Evolutionary conservation across 2,113 vertebrate species (phyloP).

Genomic region (Crotalus viridis): DNA sequence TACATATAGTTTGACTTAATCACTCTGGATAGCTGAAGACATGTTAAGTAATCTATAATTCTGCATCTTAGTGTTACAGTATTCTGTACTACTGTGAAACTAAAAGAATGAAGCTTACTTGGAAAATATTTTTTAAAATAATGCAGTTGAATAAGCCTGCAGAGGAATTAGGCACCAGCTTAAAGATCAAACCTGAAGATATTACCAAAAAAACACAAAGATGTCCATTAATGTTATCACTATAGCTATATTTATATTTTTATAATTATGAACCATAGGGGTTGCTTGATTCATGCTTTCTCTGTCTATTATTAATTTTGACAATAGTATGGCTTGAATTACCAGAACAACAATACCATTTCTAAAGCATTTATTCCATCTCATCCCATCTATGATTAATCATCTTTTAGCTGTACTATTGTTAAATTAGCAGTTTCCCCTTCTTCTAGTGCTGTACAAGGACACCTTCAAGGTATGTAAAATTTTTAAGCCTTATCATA

Average conservation of each 20-base stretch:
- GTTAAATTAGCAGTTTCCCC: neutral
- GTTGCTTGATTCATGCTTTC: slow-evolving; percentile 25
- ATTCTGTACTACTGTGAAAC: neutral
- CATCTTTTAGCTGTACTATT: neutral
- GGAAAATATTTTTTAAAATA: neutral
- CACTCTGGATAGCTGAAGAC: neutral
- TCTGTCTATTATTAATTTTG: neutral
- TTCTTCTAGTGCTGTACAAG: neutral
- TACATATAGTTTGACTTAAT: neutral
- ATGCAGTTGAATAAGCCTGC: neutral
- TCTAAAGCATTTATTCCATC: neutral
- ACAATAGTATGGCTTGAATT: neutral
- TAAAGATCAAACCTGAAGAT: slow-evolving; percentile 23
- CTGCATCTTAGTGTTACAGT: neutral
- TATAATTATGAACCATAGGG: neutral
- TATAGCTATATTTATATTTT: neutral
- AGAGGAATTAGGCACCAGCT: slow-evolving; percentile 33
- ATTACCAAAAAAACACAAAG: neutral
- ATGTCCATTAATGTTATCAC: neutral
- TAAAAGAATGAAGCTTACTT: neutral
- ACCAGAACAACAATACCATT: neutral
- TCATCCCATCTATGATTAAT: neutral
- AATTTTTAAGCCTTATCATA: neutral
- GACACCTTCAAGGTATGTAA: neutral
- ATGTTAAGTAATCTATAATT: neutral